Base-by-base conservation (phyloP, 2,797 vertebrate genomes). In the Pangasius larnaudii region DNA sequence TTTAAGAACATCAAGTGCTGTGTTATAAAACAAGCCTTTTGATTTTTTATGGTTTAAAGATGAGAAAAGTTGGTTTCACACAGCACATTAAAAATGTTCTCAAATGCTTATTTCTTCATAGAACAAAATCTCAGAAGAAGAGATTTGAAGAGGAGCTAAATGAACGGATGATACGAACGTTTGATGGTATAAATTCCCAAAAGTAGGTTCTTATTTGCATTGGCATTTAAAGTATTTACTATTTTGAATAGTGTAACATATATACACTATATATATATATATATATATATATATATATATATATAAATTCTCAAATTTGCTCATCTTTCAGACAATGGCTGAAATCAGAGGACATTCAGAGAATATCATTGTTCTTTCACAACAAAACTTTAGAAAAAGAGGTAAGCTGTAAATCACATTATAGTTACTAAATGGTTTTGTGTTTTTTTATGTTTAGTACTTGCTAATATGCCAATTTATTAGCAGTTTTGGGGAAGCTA, bases 341-440 rank as follows among this genome's bases (percentile, higher is more conserved):
- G 89, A 99, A 99, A 94, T 99, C 98, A 79, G 98, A 99, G 93
- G 98, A 99, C 91, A 99, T 99, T 95, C 98, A 99, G 94, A 97
- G 98, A 94, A 98, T 99, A 96, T 98, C 98, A 51, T 94, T 99
- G 93, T 97, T 99, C 94, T 99, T 99, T 94, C 98, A 99, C 92
- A 98, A 99, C 91, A 99, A 98, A 95, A 93, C 96, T 39, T 93
- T 99, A 91, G 98, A 99, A 94, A 99, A 98, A 92, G 98, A 99
- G 96, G 98, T 99, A 96, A 72, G 84, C 19, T 2, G 1, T 58
- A 24, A 39, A 27, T 80, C 1, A 1, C 9, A 36, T 36, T 80
- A 36, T 10, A 79, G 16, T 79, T 33, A 79, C 30, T 56, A 30
- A n/a, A 19, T n/a, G 1, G 13, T 14, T 49, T 24, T n/a, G 27